These are phyloP conservation scores for Ahaetulla prasina DNA, from an alignment of 2,113 vertebrate species.

Conservation along the genomic window DNA sequence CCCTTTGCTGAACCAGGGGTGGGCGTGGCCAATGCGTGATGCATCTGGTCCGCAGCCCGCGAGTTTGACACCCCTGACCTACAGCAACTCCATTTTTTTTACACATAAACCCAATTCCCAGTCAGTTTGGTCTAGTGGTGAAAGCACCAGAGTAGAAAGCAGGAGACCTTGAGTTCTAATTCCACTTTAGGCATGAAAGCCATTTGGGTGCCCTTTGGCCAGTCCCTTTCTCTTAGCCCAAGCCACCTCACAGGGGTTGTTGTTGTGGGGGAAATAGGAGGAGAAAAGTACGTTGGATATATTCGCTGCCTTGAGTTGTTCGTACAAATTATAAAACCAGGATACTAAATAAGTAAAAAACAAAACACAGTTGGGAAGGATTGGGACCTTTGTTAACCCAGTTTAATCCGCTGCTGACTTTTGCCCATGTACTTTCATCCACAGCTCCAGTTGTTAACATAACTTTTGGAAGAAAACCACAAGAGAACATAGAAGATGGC, in stretches of 20 bases:
- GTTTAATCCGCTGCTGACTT: neutral
- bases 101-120: neutral
- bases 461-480: conserved; percentile 16
- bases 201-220: neutral
- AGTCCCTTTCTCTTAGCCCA: neutral
- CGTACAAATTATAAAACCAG: neutral
- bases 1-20: too few species aligned
- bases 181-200: neutral
- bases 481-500: conserved; percentile 55
- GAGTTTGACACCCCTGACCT: neutral
- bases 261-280: neutral
- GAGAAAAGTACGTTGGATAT: neutral
- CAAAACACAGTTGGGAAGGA: neutral
- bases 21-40: too few species aligned
- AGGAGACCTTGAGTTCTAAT: neutral
- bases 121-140: neutral
- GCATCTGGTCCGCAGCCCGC: too few species aligned
- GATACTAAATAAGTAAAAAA: neutral
- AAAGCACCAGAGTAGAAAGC: neutral
- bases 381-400: neutral
- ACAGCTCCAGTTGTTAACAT: conserved; percentile 45
- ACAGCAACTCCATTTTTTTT: neutral
- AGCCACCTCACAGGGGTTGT: neutral
- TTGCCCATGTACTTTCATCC: conserved; percentile 27
- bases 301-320: neutral